phyloP scores from a whole-genome alignment of 2,797 vertebrate species.

The Aythya fuligula region DNA sequence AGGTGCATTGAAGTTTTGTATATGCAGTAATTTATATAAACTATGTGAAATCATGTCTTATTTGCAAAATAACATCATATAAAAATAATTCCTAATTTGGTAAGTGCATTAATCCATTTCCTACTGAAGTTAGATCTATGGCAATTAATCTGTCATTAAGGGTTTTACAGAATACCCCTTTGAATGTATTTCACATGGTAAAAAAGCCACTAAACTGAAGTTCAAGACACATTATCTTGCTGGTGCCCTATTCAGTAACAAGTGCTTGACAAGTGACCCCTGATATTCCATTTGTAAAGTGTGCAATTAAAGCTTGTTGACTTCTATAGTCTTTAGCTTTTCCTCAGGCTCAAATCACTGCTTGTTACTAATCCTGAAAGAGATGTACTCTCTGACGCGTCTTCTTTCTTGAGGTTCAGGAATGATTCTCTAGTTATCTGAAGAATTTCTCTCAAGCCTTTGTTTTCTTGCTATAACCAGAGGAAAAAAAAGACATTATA shows the following conservation, averaged over 20 bases:
- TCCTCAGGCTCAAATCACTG: constrained; percentile 89
- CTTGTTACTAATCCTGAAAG: constrained; percentile 89
- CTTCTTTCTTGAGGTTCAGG: constrained; percentile 90
- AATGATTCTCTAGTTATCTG: constrained; percentile 97
- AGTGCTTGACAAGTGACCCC: constrained; percentile 62
- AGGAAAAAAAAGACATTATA: constrained; percentile 1
- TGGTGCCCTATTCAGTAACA: constrained; percentile 65
- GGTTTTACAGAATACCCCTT: constrained; percentile 1
- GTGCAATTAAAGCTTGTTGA: constrained; percentile 32
- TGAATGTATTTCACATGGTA: constrained; percentile 2
- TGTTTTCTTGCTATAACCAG: constrained; percentile 91
- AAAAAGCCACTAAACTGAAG: constrained; percentile 37
- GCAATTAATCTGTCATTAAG: constrained; percentile 41
- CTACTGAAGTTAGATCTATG: constrained; percentile 22
- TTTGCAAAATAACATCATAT: constrained; percentile 33
- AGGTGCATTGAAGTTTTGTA: background rate
- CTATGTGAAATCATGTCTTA: background rate
- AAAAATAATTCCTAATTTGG: constrained; percentile 38
- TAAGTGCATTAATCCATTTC: constrained; percentile 17
- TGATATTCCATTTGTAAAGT: constrained; percentile 22
- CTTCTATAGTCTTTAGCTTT: constrained; percentile 82
- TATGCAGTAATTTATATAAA: constrained; percentile 13
- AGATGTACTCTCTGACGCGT: constrained; percentile 87
- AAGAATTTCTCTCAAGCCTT: constrained; percentile 92
- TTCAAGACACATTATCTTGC: constrained; percentile 30